phyloP scores from a whole-genome alignment of 2,113 vertebrate genomes.

The Otus sunia region DNA sequence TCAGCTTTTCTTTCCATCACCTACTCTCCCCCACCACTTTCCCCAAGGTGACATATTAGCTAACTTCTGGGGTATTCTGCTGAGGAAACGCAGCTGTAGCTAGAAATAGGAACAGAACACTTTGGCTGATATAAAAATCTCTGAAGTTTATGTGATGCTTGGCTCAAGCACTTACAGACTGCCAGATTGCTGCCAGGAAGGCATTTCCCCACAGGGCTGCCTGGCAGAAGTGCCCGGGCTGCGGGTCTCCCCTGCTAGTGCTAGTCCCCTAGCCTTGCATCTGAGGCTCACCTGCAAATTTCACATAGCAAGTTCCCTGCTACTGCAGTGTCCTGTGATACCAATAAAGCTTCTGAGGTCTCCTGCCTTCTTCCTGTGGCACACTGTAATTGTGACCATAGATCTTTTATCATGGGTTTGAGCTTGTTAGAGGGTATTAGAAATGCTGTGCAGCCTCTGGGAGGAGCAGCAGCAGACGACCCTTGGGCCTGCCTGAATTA shows the following conservation, averaged over 20 bases:
- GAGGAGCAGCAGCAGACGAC: conserved; percentile 2
- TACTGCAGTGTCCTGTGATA: background rate
- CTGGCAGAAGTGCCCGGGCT: background rate
- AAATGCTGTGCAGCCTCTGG: background rate
- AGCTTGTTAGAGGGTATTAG: conserved; percentile 20
- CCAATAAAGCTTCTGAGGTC: background rate
- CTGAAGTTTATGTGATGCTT: background rate
- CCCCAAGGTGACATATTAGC: background rate
- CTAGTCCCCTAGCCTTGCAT: background rate
- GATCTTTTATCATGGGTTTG: background rate
- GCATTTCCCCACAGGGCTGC: background rate
- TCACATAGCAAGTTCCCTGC: background rate
- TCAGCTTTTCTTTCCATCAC: background rate
- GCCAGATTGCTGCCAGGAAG: background rate
- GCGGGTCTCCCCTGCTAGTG: fast-evolving
- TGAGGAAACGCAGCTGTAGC: background rate
- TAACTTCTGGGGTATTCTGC: background rate
- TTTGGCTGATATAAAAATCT: background rate
- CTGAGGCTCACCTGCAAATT: background rate
- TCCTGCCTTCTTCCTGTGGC: background rate
- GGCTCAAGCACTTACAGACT: background rate
- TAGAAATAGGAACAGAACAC: background rate
- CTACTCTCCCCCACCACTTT: background rate
- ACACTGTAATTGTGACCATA: background rate
- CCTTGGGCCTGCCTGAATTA: background rate